Percentiles rank a stretch among this genome's conserved stretches.
Conservation (phyloP, 2,888 invertebrate genomes). For the Sphaerophoria taeniata region DNA sequence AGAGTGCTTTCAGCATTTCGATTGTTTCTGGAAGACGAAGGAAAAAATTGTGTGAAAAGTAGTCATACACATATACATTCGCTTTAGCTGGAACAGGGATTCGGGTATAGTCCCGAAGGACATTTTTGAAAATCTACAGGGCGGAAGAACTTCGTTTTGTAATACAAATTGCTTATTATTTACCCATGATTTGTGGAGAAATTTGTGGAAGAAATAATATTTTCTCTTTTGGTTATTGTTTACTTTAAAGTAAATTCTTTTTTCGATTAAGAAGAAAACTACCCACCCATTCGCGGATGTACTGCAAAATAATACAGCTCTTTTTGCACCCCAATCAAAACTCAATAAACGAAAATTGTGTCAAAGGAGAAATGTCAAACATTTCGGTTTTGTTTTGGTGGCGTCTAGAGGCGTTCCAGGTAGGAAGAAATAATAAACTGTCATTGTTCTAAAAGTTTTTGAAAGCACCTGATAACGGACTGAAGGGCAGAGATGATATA, state of each 20-base stretch:
- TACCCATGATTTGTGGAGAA: constrained; percentile 64
- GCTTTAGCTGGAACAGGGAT: background rate
- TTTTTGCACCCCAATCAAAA: constrained; percentile 41
- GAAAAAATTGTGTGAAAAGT: too few species aligned
- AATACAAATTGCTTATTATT: background rate
- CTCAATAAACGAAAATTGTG: constrained; percentile 48
- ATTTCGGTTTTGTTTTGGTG: background rate
- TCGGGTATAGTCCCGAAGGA: constrained; percentile 11
- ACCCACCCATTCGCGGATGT: constrained; percentile 70
- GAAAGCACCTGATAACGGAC: too few species aligned
- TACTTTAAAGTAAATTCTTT: constrained; percentile 64
- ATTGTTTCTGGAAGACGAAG: constrained; percentile 84
- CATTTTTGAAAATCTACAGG: constrained; percentile 19
- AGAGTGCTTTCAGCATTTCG: constrained; percentile 92
- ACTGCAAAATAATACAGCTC: constrained; percentile 58
- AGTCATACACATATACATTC: constrained; percentile 18
- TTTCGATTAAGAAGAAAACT: constrained; percentile 57
- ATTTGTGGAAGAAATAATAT: constrained; percentile 24
- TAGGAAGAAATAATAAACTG: background rate
- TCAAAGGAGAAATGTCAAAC: constrained; percentile 54
- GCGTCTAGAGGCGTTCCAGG: constrained; percentile 6
- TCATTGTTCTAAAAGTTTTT: too few species aligned
- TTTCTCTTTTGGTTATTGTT: constrained; percentile 51
- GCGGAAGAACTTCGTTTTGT: background rate
- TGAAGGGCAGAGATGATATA: too few species aligned